These are phyloP conservation scores for Chionis minor DNA, from an alignment of 2,113 vertebrate genomes.

Conservation along the genomic window DNA sequence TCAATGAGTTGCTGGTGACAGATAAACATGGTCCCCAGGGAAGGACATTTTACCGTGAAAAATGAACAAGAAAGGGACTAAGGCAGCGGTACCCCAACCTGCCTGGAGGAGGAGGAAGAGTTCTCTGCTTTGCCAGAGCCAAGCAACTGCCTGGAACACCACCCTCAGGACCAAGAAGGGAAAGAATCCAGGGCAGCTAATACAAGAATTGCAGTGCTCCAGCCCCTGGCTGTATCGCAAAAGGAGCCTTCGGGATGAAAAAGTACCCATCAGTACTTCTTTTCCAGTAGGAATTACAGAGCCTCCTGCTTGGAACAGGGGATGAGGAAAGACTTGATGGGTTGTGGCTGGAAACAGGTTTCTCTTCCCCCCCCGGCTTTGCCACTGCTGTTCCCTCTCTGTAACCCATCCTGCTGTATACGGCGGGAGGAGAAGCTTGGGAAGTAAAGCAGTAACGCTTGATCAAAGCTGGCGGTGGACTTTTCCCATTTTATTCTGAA, in stretches of 20 bases:
- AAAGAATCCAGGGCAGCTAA: background rate
- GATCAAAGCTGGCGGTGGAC: background rate
- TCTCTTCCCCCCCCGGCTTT: background rate
- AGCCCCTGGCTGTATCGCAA: rapidly evolving
- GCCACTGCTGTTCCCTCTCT: background rate
- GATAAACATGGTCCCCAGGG: background rate
- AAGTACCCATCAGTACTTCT: background rate
- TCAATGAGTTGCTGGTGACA: background rate
- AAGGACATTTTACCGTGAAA: background rate
- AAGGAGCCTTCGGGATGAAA: background rate
- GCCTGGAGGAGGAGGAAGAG: background rate
- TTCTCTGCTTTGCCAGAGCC: background rate
- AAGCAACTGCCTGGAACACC: background rate
- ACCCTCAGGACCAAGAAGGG: background rate
- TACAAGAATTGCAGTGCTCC: rapidly evolving
- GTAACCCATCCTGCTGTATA: background rate
- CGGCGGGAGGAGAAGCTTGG: background rate
- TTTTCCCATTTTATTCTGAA: background rate
- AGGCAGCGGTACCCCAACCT: background rate
- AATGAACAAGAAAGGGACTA: background rate
- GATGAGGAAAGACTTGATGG: background rate
- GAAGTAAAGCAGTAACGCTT: background rate
- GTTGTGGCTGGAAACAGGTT: background rate
- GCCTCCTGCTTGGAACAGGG: background rate
- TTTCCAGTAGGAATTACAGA: background rate